These are phyloP conservation scores for Cottoperca gobio DNA, from an alignment of 2,797 vertebrate species.

Conservation along the genomic window DNA sequence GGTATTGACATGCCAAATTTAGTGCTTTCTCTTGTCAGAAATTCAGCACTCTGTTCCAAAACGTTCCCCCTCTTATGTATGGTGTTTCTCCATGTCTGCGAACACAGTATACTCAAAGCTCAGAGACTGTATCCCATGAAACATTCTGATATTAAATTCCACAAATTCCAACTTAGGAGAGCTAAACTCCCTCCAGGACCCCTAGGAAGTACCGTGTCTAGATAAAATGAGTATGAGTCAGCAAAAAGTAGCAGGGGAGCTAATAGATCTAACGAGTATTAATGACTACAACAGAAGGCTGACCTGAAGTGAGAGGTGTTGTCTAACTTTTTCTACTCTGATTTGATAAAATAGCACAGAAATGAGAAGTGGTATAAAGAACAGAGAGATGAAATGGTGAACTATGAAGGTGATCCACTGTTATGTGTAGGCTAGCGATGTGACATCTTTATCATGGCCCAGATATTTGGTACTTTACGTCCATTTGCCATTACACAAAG, in stretches of 20 bases:
- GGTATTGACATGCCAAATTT: conserved; percentile 40
- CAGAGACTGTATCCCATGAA: conserved; percentile 44
- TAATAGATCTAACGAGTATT: conserved; percentile 30
- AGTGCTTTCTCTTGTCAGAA: conserved; percentile 41
- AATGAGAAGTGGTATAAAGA: not conserved
- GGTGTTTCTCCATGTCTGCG: conserved; percentile 42
- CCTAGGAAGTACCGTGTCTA: conserved; percentile 47
- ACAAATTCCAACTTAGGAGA: conserved; percentile 61
- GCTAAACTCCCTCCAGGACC: conserved; percentile 51
- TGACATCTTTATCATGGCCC: not conserved
- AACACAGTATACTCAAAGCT: conserved; percentile 29
- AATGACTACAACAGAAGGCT: conserved; percentile 26
- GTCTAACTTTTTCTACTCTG: not conserved
- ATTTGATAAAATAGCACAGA: conserved; percentile 1
- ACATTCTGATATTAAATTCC: conserved; percentile 74
- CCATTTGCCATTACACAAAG: not conserved
- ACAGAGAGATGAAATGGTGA: not conserved
- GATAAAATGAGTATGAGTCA: conserved; percentile 58
- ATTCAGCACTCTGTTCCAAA: conserved; percentile 50
- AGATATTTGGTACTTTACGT: conserved; percentile 7
- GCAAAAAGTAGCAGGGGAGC: conserved; percentile 42
- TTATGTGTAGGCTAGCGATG: not conserved
- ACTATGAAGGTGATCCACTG: not conserved
- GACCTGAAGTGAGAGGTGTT: conserved; percentile 19
- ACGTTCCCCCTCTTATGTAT: conserved; percentile 31